Conservation (phyloP, 2,797 vertebrate species). For the Acridotheres tristis region DNA sequence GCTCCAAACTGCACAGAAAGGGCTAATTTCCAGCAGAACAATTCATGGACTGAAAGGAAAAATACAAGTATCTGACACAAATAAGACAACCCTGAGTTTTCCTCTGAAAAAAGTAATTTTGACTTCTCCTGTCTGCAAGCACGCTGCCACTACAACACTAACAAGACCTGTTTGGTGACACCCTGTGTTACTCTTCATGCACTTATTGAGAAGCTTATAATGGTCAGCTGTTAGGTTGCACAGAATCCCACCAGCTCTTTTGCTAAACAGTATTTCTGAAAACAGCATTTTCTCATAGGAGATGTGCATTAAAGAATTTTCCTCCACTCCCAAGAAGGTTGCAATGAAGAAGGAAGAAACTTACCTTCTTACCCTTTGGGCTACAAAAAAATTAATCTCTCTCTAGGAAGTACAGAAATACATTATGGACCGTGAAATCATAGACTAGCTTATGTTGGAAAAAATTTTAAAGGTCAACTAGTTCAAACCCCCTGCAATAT, state of each 20-base stretch:
- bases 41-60: background rate
- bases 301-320: background rate
- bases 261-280: background rate
- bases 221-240: background rate
- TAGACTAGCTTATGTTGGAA: background rate
- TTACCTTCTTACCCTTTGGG: background rate
- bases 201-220: background rate
- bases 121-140: rapidly evolving
- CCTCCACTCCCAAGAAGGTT: background rate
- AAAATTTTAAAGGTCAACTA: background rate
- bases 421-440: background rate
- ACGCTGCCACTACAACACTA: background rate
- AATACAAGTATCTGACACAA: background rate
- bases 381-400: background rate
- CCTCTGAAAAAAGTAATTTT: background rate
- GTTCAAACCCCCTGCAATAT: background rate
- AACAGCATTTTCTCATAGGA: background rate
- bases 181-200: background rate
- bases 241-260: background rate
- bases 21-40: background rate
- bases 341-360: background rate
- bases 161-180: background rate
- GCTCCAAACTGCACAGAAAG: background rate
- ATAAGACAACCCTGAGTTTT: background rate
- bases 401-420: background rate